A percentile compares a stretch with the other conserved stretches of the same genome.
Evolutionary conservation across 2,797 vertebrate genomes (phyloP).

Genomic region (Eremophila alpestris): DNA sequence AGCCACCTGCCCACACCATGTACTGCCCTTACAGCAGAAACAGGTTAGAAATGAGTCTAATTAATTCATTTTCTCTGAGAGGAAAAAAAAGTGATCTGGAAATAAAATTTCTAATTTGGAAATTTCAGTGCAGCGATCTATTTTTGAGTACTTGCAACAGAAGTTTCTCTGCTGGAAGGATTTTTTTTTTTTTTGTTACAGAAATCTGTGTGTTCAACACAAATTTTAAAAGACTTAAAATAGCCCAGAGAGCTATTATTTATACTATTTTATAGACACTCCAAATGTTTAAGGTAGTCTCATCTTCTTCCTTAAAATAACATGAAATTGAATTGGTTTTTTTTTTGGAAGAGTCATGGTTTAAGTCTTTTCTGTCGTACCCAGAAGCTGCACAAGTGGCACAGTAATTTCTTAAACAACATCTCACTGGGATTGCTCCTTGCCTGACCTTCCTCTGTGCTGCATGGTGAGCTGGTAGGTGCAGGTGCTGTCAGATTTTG

Average conservation of each 20-base stretch:
- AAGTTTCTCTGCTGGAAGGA: neutral
- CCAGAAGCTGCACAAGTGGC: neutral
- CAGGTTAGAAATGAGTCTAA: neutral
- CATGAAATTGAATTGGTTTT: neutral
- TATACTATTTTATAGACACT: neutral
- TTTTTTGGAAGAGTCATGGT: neutral
- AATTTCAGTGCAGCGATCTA: neutral
- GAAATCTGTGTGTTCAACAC: neutral
- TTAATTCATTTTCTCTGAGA: neutral
- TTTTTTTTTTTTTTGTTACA: neutral
- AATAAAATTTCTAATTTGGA: slow-evolving; percentile 1
- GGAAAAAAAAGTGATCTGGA: neutral
- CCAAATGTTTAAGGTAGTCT: neutral
- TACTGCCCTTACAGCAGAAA: neutral
- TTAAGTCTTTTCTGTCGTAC: neutral
- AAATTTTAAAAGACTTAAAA: neutral
- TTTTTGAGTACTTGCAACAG: neutral
- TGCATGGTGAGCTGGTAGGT: neutral
- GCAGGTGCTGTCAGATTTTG: neutral
- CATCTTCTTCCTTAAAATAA: neutral
- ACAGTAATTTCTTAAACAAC: neutral
- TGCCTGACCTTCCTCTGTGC: neutral
- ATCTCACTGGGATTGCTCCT: neutral
- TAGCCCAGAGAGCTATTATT: neutral
- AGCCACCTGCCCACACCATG: neutral